Conservation (phyloP, 2,888 invertebrate genomes). For the Polyommatus iphigenia region DNA sequence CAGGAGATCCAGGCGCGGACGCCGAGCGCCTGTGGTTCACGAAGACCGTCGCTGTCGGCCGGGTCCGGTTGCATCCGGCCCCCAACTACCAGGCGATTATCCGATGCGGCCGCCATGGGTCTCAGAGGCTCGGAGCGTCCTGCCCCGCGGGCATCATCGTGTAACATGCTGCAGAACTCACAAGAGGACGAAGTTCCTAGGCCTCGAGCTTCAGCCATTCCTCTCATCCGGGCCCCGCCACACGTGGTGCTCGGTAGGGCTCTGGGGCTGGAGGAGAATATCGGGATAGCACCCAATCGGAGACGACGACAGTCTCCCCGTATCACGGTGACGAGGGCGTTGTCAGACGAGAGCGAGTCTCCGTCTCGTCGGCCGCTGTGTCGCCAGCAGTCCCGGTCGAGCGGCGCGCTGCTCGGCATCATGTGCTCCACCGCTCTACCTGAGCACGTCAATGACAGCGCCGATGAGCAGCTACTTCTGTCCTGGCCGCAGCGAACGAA, state of each 20-base stretch:
- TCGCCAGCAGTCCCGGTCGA: conserved; percentile 73
- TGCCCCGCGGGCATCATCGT: conserved; percentile 83
- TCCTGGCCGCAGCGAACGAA: conserved; percentile 75
- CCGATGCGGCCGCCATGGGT: conserved; percentile 73
- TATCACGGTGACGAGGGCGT: conserved; percentile 86
- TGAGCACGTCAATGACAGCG: conserved; percentile 56
- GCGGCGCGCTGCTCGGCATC: conserved; percentile 71
- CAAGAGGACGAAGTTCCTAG: conserved; percentile 67
- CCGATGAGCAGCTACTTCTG: conserved; percentile 76
- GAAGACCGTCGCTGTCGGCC: conserved; percentile 85
- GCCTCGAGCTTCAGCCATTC: conserved; percentile 67
- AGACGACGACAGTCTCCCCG: conserved; percentile 81
- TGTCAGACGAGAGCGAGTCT: conserved; percentile 86
- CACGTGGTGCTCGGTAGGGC: conserved; percentile 82
- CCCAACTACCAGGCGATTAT: conserved; percentile 66
- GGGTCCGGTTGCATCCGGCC: conserved; percentile 71
- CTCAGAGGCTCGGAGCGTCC: conserved; percentile 65
- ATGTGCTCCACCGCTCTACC: conserved; percentile 71
- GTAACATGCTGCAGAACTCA: conserved; percentile 84
- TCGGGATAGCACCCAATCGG: conserved; percentile 52
- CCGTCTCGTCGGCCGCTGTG: conserved; percentile 74
- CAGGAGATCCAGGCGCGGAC: conserved; percentile 90
- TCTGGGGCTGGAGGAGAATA: conserved; percentile 74
- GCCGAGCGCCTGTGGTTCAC: conserved; percentile 87
- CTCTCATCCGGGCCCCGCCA: conserved; percentile 76